Base-by-base conservation (phyloP, 1,140 invertebrate species). In the Dufourea novaeangliae region DNA sequence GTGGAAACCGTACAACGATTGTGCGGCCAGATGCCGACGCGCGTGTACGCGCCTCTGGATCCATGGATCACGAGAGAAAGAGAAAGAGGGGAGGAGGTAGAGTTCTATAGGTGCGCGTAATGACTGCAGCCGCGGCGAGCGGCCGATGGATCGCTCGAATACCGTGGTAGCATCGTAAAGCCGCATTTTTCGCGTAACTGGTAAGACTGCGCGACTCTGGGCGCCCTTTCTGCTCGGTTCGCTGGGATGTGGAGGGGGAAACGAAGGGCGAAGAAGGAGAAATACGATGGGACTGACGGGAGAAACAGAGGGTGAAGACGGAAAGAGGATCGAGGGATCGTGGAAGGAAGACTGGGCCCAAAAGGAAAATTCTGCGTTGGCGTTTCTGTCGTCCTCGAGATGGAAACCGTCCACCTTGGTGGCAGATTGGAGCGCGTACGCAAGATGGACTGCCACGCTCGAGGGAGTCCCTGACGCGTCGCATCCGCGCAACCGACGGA, bases 181-280 rank as follows among this genome's bases (percentile, higher is more conserved):
- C 84, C 83, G 82, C 88, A 90, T 90, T 90, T 89, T 89, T 89
- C 86, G 85, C 86, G 86, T 88, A 83, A 78, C 83, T 88, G 68
- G 84, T 86, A 84, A 87, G 85, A 83, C 83, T 82, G 22, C 66
- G 71, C 62, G 72, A 68, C 73, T 37, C 63, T 64, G 57, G 70
- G 39, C 79, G 74, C 71, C 82, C 79, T 76, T 75, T 76, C 68
- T n/a, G 67, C 62, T 34, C 44, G 50, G 14, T 8, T 11, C 32
- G 22, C 12, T 14, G 14, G 29, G 32, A n/a, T n/a, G 34, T 39
- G 29, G 12, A 2, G 17, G 2, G 29, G 14, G 37, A 29, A 62
- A 69, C 46, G n/a, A 34, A 52, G 39, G 41, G 29, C 52, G 56
- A 63, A 22, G 50, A 69, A 61, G 46, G 46, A 67, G 66, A 54